Base-by-base conservation (phyloP, 2,113 vertebrate species). In the Hemicordylus capensis region DNA sequence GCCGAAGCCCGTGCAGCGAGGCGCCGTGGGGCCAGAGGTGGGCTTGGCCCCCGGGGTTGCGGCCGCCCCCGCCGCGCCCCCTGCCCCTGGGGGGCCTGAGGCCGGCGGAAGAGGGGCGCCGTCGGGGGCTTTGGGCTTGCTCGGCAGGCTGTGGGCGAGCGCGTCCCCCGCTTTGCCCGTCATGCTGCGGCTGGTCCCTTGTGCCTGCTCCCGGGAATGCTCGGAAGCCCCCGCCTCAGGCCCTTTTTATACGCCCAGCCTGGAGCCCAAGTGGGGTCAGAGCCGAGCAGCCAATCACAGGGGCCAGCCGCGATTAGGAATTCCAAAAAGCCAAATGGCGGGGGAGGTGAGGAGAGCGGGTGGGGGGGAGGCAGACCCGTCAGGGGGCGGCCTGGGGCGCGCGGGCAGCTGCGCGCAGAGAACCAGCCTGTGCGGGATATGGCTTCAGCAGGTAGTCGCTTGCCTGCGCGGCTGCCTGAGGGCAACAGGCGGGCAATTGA, bases 211-310 rank as follows among this genome's bases (percentile, higher is more conserved):
- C 95, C 94, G 96, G 95, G 95, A 96, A 96, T 97, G 97, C 96
- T 96, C 95, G 92, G 95, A 96, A 97, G 96, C 96, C 96, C 96
- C 97, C 96, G 97, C 96, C 97, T 98, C 97, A 97, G 97, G 95
- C 95, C 97, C 96, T 95, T 98, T 99, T 99, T 99, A 98, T 98
- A 98, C 97, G 98, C 98, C 98, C 98, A 98, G 98, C 97, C 97
- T 95, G 95, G 94, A 97, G 97, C 97, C 97, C 97, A 96, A 96
- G 97, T 95, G 96, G 97, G 97, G 98, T 97, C 97, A 97, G 96
- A 96, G 94, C 90, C 87, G 95, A 94, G 94, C 97, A 98, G 97
- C 98, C 98, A 99, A 99, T 99, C 98, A 95, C 95, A 89, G 91
- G 93, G 94, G 90, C 95, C 93, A 97, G 96, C 95, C 95, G 96